Base-by-base conservation (phyloP, 2,113 vertebrate species). In the Solea solea region DNA sequence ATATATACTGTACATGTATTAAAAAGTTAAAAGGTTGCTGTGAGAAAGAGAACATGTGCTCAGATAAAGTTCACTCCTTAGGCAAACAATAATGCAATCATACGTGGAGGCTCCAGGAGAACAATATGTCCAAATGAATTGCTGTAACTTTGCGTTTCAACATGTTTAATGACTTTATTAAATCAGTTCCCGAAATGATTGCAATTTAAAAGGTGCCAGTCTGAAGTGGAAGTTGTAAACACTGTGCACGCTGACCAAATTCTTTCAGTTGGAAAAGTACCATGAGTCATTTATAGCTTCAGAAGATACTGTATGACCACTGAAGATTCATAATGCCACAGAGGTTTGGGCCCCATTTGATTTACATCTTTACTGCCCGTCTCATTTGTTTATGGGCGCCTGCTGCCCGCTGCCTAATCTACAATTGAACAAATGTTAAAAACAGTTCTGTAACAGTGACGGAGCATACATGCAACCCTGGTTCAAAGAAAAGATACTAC, bases 401-500 rank as follows among this genome's bases (percentile, higher is more conserved):
- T 13, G 10, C 41, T n/a, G 21, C 40, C 13, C 5, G 1, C 9
- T 61, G 16, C 21, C 4, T 25, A 13, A 63, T 1, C 1, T 5
- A 46, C 28, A 48, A 42, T 61, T 9, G 64, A n/a, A 45, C 15
- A 72, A 52, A 48, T 57, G 12, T 57, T 2, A 34, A 34, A 34
- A 34, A 34, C 5, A 52, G 56, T 42, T 7, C 34, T 62, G 45
- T 54, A 57, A 44, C 0, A 0, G 5, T 0, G 27, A 54, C 41
- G 0, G n/a, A 11, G 9, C 12, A 1, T 0, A 16, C 1, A 50
- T 1, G 1, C 14, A 7, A 8, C 14, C 3, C 6, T 0, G 25
- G 64, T 69, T 9, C 6, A 6, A 4, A 41, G 0, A 61, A 45
- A 9, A 8, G 21, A 10, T 21, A 21, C 1, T 21, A 1, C 21